Conservation (phyloP, 2,888 invertebrate genomes). For the Trichacis sp. region DNA sequence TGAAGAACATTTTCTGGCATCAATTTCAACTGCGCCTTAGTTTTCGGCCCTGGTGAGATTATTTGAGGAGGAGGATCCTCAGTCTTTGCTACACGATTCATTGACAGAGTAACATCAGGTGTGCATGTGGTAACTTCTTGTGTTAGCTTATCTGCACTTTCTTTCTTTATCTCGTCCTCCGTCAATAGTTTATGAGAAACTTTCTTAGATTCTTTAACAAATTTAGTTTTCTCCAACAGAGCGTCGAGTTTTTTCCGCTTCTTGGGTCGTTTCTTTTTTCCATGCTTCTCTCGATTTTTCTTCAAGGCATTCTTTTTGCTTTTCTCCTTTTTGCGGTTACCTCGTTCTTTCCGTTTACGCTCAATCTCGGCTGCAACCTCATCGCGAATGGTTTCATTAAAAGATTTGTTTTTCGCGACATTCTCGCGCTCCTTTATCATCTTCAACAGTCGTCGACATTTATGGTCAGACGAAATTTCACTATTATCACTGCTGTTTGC, state of each 20-base stretch:
- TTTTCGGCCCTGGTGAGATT: conserved; percentile 44
- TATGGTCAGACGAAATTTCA: conserved; percentile 15
- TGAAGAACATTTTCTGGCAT: conserved; percentile 47
- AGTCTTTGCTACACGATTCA: conserved; percentile 12
- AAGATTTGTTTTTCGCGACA: conserved; percentile 56
- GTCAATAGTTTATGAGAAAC: conserved; percentile 45
- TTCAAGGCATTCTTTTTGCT: conserved; percentile 47
- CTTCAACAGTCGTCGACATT: conserved; percentile 50
- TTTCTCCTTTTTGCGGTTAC: conserved; percentile 48
- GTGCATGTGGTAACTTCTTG: conserved; percentile 2
- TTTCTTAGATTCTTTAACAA: conserved; percentile 10
- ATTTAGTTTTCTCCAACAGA: conserved; percentile 12
- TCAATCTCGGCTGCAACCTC: conserved; percentile 64
- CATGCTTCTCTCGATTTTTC: conserved; percentile 46
- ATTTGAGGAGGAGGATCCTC: conserved; percentile 16
- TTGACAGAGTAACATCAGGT: background rate
- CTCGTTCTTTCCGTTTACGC: conserved; percentile 55
- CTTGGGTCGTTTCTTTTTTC: conserved; percentile 45
- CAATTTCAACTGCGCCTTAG: conserved; percentile 58
- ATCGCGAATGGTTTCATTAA: conserved; percentile 61
- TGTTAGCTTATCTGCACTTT: conserved; percentile 38
- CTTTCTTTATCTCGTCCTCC: conserved; percentile 55
- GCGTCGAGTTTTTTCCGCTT: conserved; percentile 39
- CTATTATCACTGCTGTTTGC: conserved; percentile 24
- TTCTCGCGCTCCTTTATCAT: conserved; percentile 62